These are phyloP conservation scores for Chironomus riparius DNA, from an alignment of 2,888 invertebrate species.

Conservation along the genomic window DNA sequence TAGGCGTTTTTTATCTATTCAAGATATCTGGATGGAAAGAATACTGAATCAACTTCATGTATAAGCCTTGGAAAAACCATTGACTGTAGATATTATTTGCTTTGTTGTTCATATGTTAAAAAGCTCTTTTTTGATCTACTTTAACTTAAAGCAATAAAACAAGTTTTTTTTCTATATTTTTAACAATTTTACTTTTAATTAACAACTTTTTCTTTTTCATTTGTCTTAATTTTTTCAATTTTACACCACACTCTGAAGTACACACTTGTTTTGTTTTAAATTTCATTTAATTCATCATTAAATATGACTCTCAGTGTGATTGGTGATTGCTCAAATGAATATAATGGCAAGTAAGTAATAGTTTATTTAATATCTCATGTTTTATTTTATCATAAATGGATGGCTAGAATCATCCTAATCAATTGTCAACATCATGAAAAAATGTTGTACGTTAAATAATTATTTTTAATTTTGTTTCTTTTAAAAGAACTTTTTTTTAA, in stretches of 20 bases:
- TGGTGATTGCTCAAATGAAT: neutral
- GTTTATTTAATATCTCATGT: too few species aligned
- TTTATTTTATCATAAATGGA: too few species aligned
- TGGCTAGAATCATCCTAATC: too few species aligned
- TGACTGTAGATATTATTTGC: too few species aligned
- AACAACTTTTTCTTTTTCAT: neutral
- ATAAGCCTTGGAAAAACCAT: too few species aligned
- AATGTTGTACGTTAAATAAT: neutral
- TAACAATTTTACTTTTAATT: constrained; percentile 4
- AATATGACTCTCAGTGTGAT: neutral
- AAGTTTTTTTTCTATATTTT: neutral
- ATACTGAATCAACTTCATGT: too few species aligned
- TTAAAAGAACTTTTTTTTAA: neutral
- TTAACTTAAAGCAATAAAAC: neutral
- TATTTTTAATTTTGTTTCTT: neutral
- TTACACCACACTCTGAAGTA: constrained; percentile 1
- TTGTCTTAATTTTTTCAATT: constrained; percentile 5
- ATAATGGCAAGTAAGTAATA: neutral
- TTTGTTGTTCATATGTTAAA: too few species aligned
- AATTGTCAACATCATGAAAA: too few species aligned
- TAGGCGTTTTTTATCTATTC: too few species aligned
- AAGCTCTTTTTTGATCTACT: too few species aligned
- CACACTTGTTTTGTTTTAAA: neutral
- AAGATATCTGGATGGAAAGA: too few species aligned
- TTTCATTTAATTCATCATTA: neutral